These are phyloP conservation scores for Synchiropus splendidus DNA, from an alignment of 2,113 vertebrate species.

Conservation along the genomic window DNA sequence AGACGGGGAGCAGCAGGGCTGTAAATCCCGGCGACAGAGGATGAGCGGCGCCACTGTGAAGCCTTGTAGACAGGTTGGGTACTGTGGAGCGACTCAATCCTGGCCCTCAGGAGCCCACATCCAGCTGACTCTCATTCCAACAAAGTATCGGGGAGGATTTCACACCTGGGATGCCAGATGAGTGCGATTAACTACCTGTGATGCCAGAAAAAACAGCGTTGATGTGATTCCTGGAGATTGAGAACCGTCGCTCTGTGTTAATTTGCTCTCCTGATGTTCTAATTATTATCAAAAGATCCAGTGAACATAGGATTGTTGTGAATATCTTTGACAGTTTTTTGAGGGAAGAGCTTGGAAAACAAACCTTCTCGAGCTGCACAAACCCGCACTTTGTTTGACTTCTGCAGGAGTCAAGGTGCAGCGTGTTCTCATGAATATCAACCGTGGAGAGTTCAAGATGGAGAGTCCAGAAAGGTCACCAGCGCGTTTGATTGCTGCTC, in stretches of 20 bases:
- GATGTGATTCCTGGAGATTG: background rate
- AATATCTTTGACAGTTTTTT: too few relatives aligned
- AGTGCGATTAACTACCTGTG: slow-evolving; percentile 19
- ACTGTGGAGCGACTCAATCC: slow-evolving; percentile 11
- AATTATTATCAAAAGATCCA: too few relatives aligned
- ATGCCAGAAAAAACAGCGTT: slow-evolving; percentile 11
- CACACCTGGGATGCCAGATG: slow-evolving; percentile 19
- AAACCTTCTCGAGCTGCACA: too few relatives aligned
- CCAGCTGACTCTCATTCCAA: slow-evolving; percentile 28
- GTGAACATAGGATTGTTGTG: too few relatives aligned
- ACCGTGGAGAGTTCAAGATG: slow-evolving; percentile 1
- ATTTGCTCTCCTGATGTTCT: background rate
- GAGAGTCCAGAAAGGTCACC: slow-evolving; percentile 1
- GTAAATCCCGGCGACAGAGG: slow-evolving; percentile 5
- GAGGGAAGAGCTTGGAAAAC: too few relatives aligned
- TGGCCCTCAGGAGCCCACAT: slow-evolving; percentile 16
- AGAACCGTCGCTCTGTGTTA: background rate
- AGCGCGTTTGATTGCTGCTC: background rate
- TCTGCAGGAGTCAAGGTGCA: background rate
- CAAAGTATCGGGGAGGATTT: slow-evolving; percentile 27
- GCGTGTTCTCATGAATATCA: slow-evolving; percentile 3
- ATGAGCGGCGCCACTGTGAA: slow-evolving; percentile 27
- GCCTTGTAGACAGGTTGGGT: slow-evolving; percentile 22
- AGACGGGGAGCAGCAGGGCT: slow-evolving; percentile 16
- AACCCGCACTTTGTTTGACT: background rate